These are phyloP conservation scores for Brevimyrus niger DNA, from an alignment of 2,113 vertebrate species.

Conservation along the genomic window DNA sequence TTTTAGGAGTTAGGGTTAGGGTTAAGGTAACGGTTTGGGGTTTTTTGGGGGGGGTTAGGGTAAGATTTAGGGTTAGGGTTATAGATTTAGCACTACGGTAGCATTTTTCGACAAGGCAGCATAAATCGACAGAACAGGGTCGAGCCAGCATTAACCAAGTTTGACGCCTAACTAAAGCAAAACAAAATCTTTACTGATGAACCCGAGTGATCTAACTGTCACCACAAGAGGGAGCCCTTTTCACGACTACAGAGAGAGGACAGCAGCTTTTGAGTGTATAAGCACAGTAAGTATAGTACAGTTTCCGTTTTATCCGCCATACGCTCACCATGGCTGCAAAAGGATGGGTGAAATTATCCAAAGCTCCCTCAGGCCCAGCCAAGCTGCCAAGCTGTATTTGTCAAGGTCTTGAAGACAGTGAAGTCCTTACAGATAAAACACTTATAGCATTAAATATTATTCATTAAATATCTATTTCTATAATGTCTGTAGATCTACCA, in stretches of 20 bases:
- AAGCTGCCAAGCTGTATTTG: neutral
- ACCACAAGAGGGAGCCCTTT: constrained; percentile 17
- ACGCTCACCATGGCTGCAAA: neutral
- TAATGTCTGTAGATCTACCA: neutral
- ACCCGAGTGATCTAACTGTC: neutral
- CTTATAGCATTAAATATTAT: neutral
- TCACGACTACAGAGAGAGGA: neutral
- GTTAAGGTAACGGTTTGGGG: no score
- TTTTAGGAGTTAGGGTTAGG: no score
- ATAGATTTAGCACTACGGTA: no score
- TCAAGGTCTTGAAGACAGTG: neutral
- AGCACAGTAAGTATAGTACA: neutral
- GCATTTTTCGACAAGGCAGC: no score
- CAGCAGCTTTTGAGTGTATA: neutral
- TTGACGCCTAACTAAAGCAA: neutral
- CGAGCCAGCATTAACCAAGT: neutral
- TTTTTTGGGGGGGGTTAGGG: no score
- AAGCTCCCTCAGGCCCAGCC: neutral
- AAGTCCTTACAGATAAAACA: neutral
- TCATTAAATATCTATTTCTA: neutral
- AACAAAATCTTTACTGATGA: neutral
- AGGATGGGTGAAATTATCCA: neutral
- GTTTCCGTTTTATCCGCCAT: neutral
- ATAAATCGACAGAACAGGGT: no score
- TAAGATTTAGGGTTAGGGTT: no score